Evolutionary conservation across 2,888 invertebrate genomes (phyloP), one percentile per base, ranked within the genome.

Genomic region (Chrysopilus asiliformis): DNA sequence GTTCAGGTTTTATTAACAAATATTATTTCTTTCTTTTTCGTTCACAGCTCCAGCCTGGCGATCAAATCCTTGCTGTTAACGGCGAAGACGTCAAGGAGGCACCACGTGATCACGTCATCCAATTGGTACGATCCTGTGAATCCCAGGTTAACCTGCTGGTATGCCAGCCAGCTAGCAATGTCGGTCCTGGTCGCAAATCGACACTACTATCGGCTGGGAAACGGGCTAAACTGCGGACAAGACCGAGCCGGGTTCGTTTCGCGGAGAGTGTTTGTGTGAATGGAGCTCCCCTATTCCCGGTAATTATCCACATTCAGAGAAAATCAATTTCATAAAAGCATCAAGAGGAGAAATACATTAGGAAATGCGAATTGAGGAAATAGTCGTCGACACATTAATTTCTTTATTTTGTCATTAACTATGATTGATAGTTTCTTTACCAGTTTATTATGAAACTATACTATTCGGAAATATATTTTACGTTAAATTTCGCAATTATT

Each of bases 211-310:
- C 87, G 2, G 86, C 87, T 2, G 85, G 85, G 10, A 89, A 90
- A 61, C 74, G 86, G 42, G 89, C 87, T 4, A 71, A 82, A 51
- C 66, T 90, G 41, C 72, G 80, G 45, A 76, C 76, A 24, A 75
- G 86, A 52, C 90, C 89, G 1, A 81, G 82, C 18, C 68, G 86
- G 44, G 90, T 91, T 1, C 66, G 90, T 34, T 91, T 91, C 54
- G 89, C 90, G 2, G 89, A 90, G 56, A 84, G 85, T 27, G 85
- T 87, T 19, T 82, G 83, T 55, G 74, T 86, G 40, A 86, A 86
- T 64, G 86, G 85, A 33, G 79, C 84, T 1, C 81, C 83, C 8
- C 66, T 82, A 53, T 82, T 81, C 64, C 80, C 81, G 47, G 82
- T 82, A 60, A 70, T 6, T 37, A 12, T n/a, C n/a, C n/a, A n/a